Conservation (phyloP, 2,797 vertebrate genomes). For the Galaxias olidus region DNA sequence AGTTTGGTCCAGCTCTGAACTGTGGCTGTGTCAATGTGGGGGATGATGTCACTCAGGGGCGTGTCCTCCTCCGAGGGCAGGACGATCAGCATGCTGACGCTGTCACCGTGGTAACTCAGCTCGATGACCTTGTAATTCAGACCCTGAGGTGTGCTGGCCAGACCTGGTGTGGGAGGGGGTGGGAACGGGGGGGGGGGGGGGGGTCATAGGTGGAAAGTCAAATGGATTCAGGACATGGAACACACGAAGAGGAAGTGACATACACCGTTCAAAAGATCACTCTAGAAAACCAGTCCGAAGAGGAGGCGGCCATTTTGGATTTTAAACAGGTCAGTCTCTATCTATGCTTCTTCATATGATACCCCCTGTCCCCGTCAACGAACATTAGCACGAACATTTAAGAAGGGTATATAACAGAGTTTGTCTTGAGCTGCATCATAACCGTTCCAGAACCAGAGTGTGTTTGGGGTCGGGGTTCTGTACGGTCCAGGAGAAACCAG, state of each 20-base stretch:
- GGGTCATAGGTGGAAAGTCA: background rate
- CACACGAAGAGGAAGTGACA: too few relatives aligned
- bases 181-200: background rate
- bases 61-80: slow-evolving; percentile 82
- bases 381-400: too few relatives aligned
- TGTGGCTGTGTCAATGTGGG: slow-evolving; percentile 88
- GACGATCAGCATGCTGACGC: slow-evolving; percentile 89
- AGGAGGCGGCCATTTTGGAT: too few relatives aligned
- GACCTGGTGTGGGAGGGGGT: slow-evolving; percentile 64
- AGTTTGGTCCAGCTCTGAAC: slow-evolving; percentile 86
- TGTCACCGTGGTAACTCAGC: slow-evolving; percentile 89
- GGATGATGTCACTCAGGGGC: slow-evolving; percentile 80
- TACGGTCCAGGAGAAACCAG: background rate
- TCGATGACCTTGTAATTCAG: slow-evolving; percentile 90
- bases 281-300: too few relatives aligned
- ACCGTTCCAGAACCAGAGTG: background rate
- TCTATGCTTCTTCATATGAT: too few relatives aligned
- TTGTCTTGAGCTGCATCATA: background rate
- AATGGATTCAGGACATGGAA: background rate
- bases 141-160: slow-evolving; percentile 82
- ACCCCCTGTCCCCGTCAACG: too few relatives aligned
- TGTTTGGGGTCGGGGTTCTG: background rate
- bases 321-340: too few relatives aligned
- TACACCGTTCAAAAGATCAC: too few relatives aligned
- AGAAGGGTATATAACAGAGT: too few relatives aligned